These are phyloP conservation scores for Sussaba pulchella DNA, from an alignment of 2,888 invertebrate species.

Conservation along the genomic window DNA sequence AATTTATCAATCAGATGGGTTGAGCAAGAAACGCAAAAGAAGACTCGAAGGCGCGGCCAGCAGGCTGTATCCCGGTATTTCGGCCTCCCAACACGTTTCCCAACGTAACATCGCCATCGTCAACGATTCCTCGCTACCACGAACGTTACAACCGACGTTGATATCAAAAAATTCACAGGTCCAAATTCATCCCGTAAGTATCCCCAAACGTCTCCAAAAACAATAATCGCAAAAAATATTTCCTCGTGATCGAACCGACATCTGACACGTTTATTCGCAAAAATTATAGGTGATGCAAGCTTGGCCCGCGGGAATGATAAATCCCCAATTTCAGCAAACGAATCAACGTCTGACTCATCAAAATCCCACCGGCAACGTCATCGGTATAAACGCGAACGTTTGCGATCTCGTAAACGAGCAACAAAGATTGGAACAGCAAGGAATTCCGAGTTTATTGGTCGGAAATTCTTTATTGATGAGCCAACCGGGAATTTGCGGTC, in stretches of 20 bases:
- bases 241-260: too few relatives aligned
- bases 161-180: conserved; percentile 81
- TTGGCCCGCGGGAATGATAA: conserved; percentile 80
- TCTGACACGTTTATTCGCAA: neutral
- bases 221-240: too few relatives aligned
- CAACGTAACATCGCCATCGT: conserved; percentile 86
- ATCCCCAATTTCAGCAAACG: conserved; percentile 79
- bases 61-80: conserved; percentile 87
- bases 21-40: conserved; percentile 86
- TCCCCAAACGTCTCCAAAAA: too few relatives aligned
- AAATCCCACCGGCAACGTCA: conserved; percentile 77
- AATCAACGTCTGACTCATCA: conserved; percentile 80
- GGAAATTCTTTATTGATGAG: conserved; percentile 81
- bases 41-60: conserved; percentile 88
- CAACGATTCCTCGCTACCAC: conserved; percentile 38
- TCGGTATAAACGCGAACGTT: conserved; percentile 75
- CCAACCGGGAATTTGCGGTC: conserved; percentile 73
- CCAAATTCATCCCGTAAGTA: conserved; percentile 35
- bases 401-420: conserved; percentile 76
- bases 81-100: conserved; percentile 88
- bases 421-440: conserved; percentile 79
- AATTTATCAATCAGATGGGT: conserved; percentile 83
- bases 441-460: conserved; percentile 81
- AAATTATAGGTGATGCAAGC: conserved; percentile 71
- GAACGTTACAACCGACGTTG: conserved; percentile 41